Percentiles rank a stretch among this genome's conserved stretches.
Evolutionary conservation across 2,888 invertebrate species (phyloP).

Genomic region (Peribatodes rhomboidaria): DNA sequence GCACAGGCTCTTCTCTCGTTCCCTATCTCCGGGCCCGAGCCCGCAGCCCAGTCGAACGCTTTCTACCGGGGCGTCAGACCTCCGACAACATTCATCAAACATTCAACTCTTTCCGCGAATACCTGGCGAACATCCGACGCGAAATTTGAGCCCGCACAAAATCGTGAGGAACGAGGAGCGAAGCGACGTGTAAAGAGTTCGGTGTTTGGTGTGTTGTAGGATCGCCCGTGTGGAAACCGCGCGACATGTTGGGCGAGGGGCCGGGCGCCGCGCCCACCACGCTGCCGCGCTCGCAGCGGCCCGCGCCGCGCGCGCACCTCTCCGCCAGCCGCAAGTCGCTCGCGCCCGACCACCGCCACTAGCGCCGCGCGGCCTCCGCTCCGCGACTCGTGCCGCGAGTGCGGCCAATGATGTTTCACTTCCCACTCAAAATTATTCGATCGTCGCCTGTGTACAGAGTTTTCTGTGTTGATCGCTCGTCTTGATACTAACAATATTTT

Average conservation of each 20-base stretch:
- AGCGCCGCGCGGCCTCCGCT: slow-evolving; percentile 44
- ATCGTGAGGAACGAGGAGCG: slow-evolving; percentile 57
- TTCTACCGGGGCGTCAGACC: slow-evolving; percentile 60
- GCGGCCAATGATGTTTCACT: slow-evolving; percentile 3
- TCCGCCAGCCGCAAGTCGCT: slow-evolving; percentile 86
- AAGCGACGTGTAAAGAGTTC: slow-evolving; percentile 79
- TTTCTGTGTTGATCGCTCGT: slow-evolving; percentile 16
- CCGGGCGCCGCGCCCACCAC: slow-evolving; percentile 70
- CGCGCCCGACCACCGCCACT: slow-evolving; percentile 83
- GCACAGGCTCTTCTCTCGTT: slow-evolving; percentile 46
- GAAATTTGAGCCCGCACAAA: slow-evolving; percentile 66
- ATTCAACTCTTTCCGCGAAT: slow-evolving; percentile 85
- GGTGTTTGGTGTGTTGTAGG: slow-evolving; percentile 92
- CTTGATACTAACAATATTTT: slow-evolving; percentile 20
- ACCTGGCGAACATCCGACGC: slow-evolving; percentile 69
- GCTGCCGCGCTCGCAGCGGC: slow-evolving; percentile 80
- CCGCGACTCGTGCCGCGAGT: slow-evolving; percentile 1
- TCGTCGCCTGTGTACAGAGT: slow-evolving; percentile 11
- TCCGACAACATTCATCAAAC: slow-evolving; percentile 85
- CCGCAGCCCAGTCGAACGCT: slow-evolving; percentile 51
- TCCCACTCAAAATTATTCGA: slow-evolving; percentile 1
- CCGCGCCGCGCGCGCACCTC: slow-evolving; percentile 78
- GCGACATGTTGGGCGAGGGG: slow-evolving; percentile 91
- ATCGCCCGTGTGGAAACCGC: slow-evolving; percentile 99
- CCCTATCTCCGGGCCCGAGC: slow-evolving; percentile 38